Conservation (phyloP, 2,797 vertebrate species). For the Gymnothorax javanicus region DNA sequence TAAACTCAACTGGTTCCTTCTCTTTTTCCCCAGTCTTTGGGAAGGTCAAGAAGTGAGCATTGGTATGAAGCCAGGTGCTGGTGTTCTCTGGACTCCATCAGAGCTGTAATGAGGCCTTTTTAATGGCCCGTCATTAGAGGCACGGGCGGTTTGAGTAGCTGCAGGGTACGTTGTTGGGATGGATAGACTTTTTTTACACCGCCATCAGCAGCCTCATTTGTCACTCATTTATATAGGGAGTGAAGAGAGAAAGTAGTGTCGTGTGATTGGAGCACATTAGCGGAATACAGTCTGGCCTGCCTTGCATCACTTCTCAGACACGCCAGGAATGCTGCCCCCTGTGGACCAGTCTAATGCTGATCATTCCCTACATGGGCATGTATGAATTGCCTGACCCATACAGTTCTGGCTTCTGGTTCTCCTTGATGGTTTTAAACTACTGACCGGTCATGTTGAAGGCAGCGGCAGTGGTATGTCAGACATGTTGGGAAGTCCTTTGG, state of each 20-base stretch:
- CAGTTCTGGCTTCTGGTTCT: slow-evolving; percentile 57
- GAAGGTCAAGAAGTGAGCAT: slow-evolving; percentile 24
- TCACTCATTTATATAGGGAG: slow-evolving; percentile 23
- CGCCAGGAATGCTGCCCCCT: slow-evolving; percentile 59
- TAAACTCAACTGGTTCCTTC: slow-evolving; percentile 23
- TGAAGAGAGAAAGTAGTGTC: slow-evolving; percentile 15
- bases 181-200: slow-evolving; percentile 12
- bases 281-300: slow-evolving; percentile 49
- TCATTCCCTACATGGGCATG: slow-evolving; percentile 73
- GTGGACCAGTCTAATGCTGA: slow-evolving; percentile 52
- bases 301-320: slow-evolving; percentile 60
- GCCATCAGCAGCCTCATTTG: not conserved
- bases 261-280: slow-evolving; percentile 49
- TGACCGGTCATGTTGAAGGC: slow-evolving; percentile 66
- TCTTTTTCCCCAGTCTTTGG: not conserved
- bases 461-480: slow-evolving; percentile 68
- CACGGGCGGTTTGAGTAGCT: slow-evolving; percentile 27
- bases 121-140: slow-evolving; percentile 4
- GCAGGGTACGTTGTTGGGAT: not conserved
- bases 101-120: slow-evolving; percentile 20
- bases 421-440: slow-evolving; percentile 60
- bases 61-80: slow-evolving; percentile 25
- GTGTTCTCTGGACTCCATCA: slow-evolving; percentile 32
- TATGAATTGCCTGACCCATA: slow-evolving; percentile 45
- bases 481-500: slow-evolving; percentile 72